Evolutionary conservation across 2,888 invertebrate genomes (phyloP), one percentile per base, ranked within the genome.

Genomic region (Orthonevra nobilis): DNA sequence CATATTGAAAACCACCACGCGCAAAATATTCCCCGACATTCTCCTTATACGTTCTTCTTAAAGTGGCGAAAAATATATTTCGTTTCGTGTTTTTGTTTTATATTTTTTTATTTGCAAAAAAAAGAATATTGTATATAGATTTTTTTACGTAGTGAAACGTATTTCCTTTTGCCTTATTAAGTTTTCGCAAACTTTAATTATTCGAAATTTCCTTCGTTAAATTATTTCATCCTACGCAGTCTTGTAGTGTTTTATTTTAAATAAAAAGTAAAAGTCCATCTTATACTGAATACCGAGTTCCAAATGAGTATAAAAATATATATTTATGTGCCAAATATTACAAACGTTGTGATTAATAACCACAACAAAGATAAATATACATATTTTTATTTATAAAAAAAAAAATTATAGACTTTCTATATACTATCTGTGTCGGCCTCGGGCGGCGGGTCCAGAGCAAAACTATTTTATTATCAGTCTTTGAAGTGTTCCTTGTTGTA

Each of bases 21-120:
- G 54, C 52, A 69, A 60, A 46, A 36, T 61, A 54, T 28, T 52
- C 40, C 14, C 17, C 42, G 28, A 52, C 60, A 61, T 61, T 70
- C 44, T 70, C 52, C 52, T 52, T 44, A 34, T 52, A 54, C 52
- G 70, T 38, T 70, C 50, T 28, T 44, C 44, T 70, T 52, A 20
- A 61, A 46, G 58, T 60, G 50, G 52, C 34, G 42, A 46, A 60
- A 70, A 28, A 61, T 36, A 30, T 9, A 42, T 50, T 52, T 70
- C 28, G 19, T 36, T 70, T 70, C 48, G 40, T 12, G 44, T 61
- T 70, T n/a, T 61, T 61, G 5, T 23, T 52, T 44, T 36, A 30
- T 61, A 44, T 52, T 61, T 32, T 48, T 60, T 32, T 42, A 5
- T 60, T 58, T 17, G 40, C 50, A 40, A 50, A 69, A 60, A 40